Base-by-base conservation (phyloP, 2,888 invertebrate genomes). In the Zygaena filipendulae region DNA sequence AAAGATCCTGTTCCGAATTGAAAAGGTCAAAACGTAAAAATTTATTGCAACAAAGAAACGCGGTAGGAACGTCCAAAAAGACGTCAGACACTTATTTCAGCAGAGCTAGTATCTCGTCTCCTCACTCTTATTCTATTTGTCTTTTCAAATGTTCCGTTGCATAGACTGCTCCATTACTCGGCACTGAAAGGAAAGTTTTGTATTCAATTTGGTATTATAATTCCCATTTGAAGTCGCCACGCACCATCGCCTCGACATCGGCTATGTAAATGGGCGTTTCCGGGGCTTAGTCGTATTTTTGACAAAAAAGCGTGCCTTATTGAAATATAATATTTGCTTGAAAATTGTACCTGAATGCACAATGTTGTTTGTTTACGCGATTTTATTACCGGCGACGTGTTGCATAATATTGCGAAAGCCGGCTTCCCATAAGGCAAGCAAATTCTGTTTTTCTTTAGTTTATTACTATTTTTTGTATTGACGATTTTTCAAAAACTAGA, bases 181-280 rank as follows among this genome's bases (percentile, higher is more conserved):
- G 71, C 69, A 72, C 71, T 81, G 81, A 81, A 80, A 81, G 81
- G 77, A 80, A 81, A 81, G 80, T 81, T 81, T 81, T 79, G 80
- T 81, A 80, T 77, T 79, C 80, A 81, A 80, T 81, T 80, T 80
- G 81, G 81, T 81, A 81, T 80, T 81, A 77, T 81, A 81, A 81
- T 81, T 79, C 77, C 72, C 61, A 79, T 80, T 79, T 74, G 75
- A 77, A 77, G 75, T 74, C 72, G 70, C 74, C 74, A 79, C 77
- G 77, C 77, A 77, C 75, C 77, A 75, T 75, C 72, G 77, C 79
- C 69, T 50, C 69, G 64, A 74, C 77, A 77, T 72, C 74, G 74
- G 61, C 77, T 75, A 79, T 75, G 77, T 77, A 77, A 80, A 77
- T 79, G 71, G 71, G 59, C 63, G 68, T 70, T 66, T 74, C 71